Conservation (phyloP, 2,113 vertebrate species). For the Percina caprodes region DNA sequence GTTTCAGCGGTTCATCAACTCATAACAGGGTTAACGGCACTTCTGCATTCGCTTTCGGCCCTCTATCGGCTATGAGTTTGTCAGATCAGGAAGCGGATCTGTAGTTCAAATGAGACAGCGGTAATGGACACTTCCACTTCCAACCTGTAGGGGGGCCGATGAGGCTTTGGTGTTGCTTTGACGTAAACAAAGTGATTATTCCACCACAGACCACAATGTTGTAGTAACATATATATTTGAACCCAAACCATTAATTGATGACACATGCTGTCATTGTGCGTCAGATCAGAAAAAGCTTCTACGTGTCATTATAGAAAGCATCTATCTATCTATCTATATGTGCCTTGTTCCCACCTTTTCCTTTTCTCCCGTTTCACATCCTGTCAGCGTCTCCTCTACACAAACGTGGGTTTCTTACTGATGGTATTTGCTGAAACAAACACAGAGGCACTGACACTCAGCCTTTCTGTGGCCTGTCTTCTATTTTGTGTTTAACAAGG, state of each 20-base stretch:
- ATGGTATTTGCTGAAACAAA: slow-evolving; percentile 52
- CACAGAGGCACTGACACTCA: slow-evolving; percentile 37
- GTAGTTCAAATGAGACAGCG: too few relatives aligned
- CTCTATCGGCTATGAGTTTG: too few relatives aligned
- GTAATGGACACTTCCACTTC: too few relatives aligned
- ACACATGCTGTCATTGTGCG: background rate
- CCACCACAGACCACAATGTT: background rate
- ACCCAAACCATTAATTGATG: too few relatives aligned
- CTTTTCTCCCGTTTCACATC: background rate
- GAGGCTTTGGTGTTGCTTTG: too few relatives aligned
- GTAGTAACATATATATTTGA: background rate
- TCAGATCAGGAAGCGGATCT: too few relatives aligned
- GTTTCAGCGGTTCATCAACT: too few relatives aligned
- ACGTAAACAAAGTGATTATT: background rate
- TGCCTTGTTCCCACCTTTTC: background rate
- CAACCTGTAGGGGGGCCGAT: too few relatives aligned
- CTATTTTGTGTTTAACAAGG: slow-evolving; percentile 64
- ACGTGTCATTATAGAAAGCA: background rate
- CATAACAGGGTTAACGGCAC: too few relatives aligned
- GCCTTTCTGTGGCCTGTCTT: slow-evolving; percentile 45
- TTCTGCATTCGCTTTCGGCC: too few relatives aligned
- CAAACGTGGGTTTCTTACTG: slow-evolving; percentile 22
- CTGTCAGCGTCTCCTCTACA: slow-evolving; percentile 8
- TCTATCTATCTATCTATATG: background rate
- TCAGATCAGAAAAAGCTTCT: background rate